These are phyloP conservation scores for Progne subis DNA, from an alignment of 2,113 vertebrate species.

Conservation along the genomic window DNA sequence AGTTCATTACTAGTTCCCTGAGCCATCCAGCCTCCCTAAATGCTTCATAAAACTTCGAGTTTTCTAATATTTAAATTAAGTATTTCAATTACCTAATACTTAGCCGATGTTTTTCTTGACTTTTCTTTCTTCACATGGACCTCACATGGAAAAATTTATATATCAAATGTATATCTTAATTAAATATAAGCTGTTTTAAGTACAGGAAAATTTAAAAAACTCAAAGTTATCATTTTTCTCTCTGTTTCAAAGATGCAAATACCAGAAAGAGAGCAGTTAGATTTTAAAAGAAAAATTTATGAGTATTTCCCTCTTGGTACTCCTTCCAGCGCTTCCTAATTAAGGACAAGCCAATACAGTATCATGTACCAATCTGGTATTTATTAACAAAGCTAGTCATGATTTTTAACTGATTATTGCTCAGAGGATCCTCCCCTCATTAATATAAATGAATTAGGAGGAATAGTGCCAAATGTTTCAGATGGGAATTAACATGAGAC, in stretches of 20 bases:
- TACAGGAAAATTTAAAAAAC: not conserved
- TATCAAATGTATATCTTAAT: constrained; percentile 59
- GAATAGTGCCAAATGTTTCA: constrained; percentile 67
- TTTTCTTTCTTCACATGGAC: constrained; percentile 1
- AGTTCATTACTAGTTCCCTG: constrained; percentile 9
- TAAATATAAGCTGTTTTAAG: constrained; percentile 57
- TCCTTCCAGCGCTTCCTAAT: constrained; percentile 62
- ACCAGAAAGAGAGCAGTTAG: constrained; percentile 56
- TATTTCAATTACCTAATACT: constrained; percentile 39
- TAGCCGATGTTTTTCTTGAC: constrained; percentile 23
- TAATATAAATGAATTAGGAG: constrained; percentile 73
- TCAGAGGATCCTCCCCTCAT: constrained; percentile 69
- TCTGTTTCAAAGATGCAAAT: constrained; percentile 68
- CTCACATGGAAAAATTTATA: not conserved
- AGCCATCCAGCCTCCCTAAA: not conserved
- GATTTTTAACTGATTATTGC: constrained; percentile 73
- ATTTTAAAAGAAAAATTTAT: constrained; percentile 63
- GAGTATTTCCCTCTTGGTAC: constrained; percentile 57
- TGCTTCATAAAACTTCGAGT: constrained; percentile 10
- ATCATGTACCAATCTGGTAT: constrained; percentile 65
- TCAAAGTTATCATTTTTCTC: constrained; percentile 32
- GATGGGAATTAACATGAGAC: constrained; percentile 65
- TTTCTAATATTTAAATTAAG: constrained; percentile 53
- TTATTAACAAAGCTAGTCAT: constrained; percentile 71
- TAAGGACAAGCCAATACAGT: constrained; percentile 63